phyloP scores from a whole-genome alignment of 1,140 invertebrate species.

The Myzus persicae region DNA sequence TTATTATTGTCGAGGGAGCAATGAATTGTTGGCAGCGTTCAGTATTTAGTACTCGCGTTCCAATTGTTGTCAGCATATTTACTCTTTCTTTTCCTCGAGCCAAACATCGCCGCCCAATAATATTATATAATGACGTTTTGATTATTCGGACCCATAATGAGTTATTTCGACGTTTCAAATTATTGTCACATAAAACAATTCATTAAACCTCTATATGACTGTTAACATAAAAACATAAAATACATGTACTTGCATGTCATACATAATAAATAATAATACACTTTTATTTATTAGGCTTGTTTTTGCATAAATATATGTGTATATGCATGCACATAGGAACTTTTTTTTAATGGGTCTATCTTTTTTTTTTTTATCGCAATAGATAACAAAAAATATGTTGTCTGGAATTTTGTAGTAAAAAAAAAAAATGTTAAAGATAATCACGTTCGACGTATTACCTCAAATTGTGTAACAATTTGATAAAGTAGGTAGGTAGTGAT shows the following conservation, averaged over 20 bases:
- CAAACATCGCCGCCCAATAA: neutral
- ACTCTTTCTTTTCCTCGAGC: neutral
- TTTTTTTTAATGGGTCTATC: neutral
- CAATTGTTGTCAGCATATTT: neutral
- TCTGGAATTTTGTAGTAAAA: constrained; percentile 22
- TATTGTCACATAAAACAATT: neutral
- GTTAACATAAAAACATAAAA: neutral
- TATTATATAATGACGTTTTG: neutral
- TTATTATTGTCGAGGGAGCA: neutral
- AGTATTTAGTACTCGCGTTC: neutral
- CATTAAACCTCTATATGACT: neutral
- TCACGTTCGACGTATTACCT: constrained; percentile 9
- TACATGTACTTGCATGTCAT: no score
- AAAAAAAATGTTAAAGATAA: neutral
- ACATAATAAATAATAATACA: neutral
- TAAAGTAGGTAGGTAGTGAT: neutral
- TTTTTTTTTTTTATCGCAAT: neutral
- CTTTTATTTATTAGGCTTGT: neutral
- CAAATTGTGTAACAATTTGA: constrained; percentile 26
- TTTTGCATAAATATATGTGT: neutral
- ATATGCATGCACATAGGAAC: neutral
- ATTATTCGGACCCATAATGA: neutral
- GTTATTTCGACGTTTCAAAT: neutral
- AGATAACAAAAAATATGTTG: constrained; percentile 22
- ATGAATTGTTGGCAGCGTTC: neutral